Base-by-base conservation (phyloP, 2,113 vertebrate genomes). In the Bostrychus sinensis region DNA sequence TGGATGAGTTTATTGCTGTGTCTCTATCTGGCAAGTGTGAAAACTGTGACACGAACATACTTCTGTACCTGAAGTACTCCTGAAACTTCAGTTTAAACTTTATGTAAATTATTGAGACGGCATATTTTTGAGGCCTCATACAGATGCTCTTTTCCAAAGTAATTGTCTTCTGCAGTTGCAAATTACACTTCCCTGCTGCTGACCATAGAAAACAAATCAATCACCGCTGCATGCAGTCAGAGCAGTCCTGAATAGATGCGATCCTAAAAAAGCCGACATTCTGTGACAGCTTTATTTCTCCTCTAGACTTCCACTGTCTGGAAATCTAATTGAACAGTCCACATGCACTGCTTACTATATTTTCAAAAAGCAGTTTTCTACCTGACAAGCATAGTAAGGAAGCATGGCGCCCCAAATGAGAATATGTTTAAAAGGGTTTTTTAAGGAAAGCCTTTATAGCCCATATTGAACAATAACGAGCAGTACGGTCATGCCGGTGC, bases 391-490 rank as follows among this genome's bases (percentile, higher is more conserved):
- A 30, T 58, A 59, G 53, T 56, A 50, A 48, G 28, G 23, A 55
- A 63, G 45, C 72, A 58, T 54, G 23, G 56, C 72, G 50, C 48
- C 66, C 42, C 59, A 75, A 71, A 66, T 43, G 58, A 74, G 61
- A 75, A 85, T 60, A 26, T 41, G 69, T 70, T 69, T 68, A 68
- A 62, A 79, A 72, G 39, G 26, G 19, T 10, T 80, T 79, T 48
- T 46, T 22, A 17, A 53, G 58, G 39, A 46, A 70, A 28, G 5
- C 56, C 54, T 84, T 83, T 73, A 75, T 68, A 53, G 75, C 77
- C 73, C 79, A 69, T 80, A 62, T 69, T 72, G 73, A 69, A 37
- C 77, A 76, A 62, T 85, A 89, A 89, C 69, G 75, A 88, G 78
- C 70, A 30, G 43, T 6, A 30, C 17, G 1, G 46, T 39, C 79